Percentiles rank a stretch among this genome's conserved stretches.
Evolutionary conservation across 2,888 invertebrate species (phyloP).

Genomic region (Drosophila nr. perissopoda): DNA sequence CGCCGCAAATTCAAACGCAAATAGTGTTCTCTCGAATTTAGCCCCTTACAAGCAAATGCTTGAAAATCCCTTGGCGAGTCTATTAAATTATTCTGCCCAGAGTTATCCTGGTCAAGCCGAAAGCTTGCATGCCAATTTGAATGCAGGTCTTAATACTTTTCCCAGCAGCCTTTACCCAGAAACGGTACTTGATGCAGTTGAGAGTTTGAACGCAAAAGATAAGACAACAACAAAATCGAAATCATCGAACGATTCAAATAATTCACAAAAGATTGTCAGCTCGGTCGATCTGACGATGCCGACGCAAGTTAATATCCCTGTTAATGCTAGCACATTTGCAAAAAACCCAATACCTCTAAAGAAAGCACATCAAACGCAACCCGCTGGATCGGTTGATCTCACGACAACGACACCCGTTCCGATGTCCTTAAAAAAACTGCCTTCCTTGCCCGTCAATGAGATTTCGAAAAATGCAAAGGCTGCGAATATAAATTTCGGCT

Average conservation of each 20-base stretch:
- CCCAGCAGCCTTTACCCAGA: constrained; percentile 27
- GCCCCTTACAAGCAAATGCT: constrained; percentile 52
- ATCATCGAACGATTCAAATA: constrained; percentile 19
- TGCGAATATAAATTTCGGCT: constrained; percentile 25
- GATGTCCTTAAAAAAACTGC: constrained; percentile 2
- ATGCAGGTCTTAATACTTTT: constrained; percentile 1
- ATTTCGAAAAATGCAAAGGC: constrained; percentile 1
- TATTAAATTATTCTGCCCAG: constrained; percentile 46
- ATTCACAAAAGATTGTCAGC: constrained; percentile 8
- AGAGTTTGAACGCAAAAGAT: constrained; percentile 29
- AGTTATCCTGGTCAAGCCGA: constrained; percentile 29
- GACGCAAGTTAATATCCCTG: constrained; percentile 2
- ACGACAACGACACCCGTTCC: constrained; percentile 4
- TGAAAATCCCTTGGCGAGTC: constrained; percentile 51
- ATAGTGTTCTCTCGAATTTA: constrained; percentile 38
- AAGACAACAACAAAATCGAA: constrained; percentile 19
- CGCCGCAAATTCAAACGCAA: constrained; percentile 23
- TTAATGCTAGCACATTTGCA: background rate
- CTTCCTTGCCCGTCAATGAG: constrained; percentile 12
- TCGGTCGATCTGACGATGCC: constrained; percentile 46
- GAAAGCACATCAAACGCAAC: constrained; percentile 10
- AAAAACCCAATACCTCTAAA: constrained; percentile 12
- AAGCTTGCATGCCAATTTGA: constrained; percentile 27
- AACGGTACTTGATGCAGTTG: constrained; percentile 22
- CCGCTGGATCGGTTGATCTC: constrained; percentile 30